A percentile compares a stretch with the other conserved stretches of the same genome.
phyloP scores from a whole-genome alignment of 1,140 invertebrate species.

The Rhopalosiphum padi region DNA sequence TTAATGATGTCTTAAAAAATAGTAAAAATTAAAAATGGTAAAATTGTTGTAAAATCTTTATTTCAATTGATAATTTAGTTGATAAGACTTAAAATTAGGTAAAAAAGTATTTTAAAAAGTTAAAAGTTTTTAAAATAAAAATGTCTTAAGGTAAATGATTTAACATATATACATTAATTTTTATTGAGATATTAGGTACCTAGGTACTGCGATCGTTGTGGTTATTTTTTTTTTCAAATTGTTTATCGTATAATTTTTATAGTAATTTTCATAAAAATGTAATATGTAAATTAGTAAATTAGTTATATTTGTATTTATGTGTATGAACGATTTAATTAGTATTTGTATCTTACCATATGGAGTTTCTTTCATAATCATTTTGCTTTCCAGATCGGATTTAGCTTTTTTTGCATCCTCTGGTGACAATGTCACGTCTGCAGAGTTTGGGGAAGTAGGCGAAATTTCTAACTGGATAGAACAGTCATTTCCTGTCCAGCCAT shows the following conservation, averaged over 20 bases:
- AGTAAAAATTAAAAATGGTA: too few relatives aligned
- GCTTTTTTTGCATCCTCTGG: constrained; percentile 63
- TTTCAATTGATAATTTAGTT: too few relatives aligned
- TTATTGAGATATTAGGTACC: background rate
- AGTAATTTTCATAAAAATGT: background rate
- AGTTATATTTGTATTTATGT: background rate
- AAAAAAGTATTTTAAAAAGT: too few relatives aligned
- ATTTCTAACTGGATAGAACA: constrained; percentile 81
- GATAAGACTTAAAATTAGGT: too few relatives aligned
- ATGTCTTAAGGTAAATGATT: too few relatives aligned
- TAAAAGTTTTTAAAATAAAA: too few relatives aligned
- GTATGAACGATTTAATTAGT: background rate
- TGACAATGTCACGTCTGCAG: constrained; percentile 65
- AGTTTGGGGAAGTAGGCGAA: constrained; percentile 65
- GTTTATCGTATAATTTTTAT: background rate
- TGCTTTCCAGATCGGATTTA: constrained; percentile 67
- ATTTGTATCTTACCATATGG: constrained; percentile 59
- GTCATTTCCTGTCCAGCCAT: constrained; percentile 87
- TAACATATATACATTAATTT: too few relatives aligned
- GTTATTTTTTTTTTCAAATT: background rate
- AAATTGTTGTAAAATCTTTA: too few relatives aligned
- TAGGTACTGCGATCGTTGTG: background rate
- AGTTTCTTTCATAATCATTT: constrained; percentile 62
- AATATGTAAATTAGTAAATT: background rate
- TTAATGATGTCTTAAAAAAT: too few relatives aligned